These are phyloP conservation scores for Marasmarcha lunaedactyla DNA, from an alignment of 2,888 invertebrate genomes.

Conservation along the genomic window DNA sequence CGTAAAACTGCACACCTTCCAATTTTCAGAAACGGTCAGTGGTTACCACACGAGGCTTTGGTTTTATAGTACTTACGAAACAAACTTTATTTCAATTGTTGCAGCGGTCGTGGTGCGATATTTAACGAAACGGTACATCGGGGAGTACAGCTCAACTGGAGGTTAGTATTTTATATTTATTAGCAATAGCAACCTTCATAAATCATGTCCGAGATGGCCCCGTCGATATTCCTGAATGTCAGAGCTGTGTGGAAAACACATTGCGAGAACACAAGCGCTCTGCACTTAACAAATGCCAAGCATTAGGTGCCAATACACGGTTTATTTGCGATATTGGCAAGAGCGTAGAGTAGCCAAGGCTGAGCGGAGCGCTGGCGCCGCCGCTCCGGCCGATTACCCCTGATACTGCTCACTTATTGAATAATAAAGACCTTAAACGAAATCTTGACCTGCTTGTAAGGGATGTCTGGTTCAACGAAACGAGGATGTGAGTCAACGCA, in stretches of 20 bases:
- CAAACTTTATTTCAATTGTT: constrained; percentile 48
- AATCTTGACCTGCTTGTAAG: not conserved
- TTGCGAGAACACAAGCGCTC: constrained; percentile 6
- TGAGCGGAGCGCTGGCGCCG: constrained; percentile 42
- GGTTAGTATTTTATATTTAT: constrained; percentile 61
- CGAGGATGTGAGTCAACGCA: not conserved
- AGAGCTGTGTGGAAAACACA: constrained; percentile 22
- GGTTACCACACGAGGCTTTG: no score
- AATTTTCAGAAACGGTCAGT: no score
- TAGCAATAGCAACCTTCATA: constrained; percentile 1
- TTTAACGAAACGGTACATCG: constrained; percentile 82
- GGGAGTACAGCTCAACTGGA: constrained; percentile 83
- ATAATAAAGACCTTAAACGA: not conserved
- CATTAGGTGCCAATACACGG: constrained; percentile 52
- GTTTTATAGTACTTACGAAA: not conserved
- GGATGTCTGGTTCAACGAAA: not conserved
- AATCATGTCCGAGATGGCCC: not conserved
- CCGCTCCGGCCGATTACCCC: constrained; percentile 39
- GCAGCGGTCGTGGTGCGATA: constrained; percentile 83
- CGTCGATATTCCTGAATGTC: constrained; percentile 19
- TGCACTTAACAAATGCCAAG: constrained; percentile 48
- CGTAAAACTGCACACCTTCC: no score
- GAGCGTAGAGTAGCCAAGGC: constrained; percentile 44
- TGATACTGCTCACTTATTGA: constrained; percentile 15
- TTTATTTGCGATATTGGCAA: constrained; percentile 68